phyloP scores from a whole-genome alignment of 2,113 vertebrate genomes.

The Nothoprocta perdicaria region DNA sequence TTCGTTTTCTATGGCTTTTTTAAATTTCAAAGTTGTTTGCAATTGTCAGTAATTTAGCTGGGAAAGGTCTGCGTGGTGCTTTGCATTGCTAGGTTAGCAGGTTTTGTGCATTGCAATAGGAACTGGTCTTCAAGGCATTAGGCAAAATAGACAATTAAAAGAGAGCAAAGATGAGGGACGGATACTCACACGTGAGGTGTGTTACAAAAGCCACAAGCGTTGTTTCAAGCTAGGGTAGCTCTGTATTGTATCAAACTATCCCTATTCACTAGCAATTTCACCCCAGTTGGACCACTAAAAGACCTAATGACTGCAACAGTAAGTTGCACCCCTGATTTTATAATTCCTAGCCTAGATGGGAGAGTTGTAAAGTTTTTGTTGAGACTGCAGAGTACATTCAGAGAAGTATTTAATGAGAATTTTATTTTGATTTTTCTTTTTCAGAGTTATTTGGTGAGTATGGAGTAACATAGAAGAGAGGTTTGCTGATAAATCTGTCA shows the following conservation, averaged over 20 bases:
- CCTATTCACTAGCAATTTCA: not conserved
- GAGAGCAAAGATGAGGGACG: not conserved
- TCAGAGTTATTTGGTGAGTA: not conserved
- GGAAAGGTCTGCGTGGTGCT: not conserved
- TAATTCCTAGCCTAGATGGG: not conserved
- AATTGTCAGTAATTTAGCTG: not conserved
- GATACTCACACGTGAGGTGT: not conserved
- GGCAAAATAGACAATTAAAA: not conserved
- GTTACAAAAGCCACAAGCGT: not conserved
- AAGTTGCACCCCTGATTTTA: not conserved
- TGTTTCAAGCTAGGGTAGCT: not conserved
- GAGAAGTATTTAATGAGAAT: not conserved
- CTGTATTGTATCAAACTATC: not conserved
- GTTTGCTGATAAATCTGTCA: not conserved
- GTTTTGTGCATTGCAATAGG: not conserved
- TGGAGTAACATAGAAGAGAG: not conserved
- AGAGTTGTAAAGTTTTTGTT: not conserved
- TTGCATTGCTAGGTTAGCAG: not conserved
- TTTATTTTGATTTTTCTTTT: not conserved
- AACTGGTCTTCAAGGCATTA: not conserved
- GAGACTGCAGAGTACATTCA: not conserved
- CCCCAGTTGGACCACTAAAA: not conserved
- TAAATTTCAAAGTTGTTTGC: not conserved
- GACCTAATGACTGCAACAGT: accelerated
- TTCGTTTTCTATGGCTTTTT: not conserved